Percentiles rank a stretch among this genome's conserved stretches.
Evolutionary conservation across 2,113 vertebrate genomes (phyloP).

Genomic region (Lontra canadensis): DNA sequence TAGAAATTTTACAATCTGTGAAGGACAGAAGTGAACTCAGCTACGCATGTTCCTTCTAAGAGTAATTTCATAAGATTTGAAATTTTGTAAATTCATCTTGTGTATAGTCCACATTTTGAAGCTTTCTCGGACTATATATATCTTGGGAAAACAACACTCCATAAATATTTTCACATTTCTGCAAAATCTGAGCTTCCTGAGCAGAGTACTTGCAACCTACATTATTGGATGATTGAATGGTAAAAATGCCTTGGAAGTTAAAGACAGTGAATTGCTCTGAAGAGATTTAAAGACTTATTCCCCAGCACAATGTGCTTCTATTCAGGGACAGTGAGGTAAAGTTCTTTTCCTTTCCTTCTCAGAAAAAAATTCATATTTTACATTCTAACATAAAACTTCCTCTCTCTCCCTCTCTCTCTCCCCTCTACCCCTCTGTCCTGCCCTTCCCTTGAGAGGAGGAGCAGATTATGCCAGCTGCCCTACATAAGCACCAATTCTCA

Average conservation of each 20-base stretch:
- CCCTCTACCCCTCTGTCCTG: neutral
- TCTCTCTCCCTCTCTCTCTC: rapidly evolving
- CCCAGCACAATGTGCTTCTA: neutral
- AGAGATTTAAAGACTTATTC: neutral
- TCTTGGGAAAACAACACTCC: neutral
- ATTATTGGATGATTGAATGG: neutral
- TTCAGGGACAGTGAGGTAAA: neutral
- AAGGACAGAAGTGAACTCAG: neutral
- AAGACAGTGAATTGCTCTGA: neutral
- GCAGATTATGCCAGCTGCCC: neutral
- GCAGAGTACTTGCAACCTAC: neutral
- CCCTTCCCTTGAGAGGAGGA: neutral
- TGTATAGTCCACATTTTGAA: neutral
- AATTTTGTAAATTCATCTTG: neutral
- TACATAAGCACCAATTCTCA: neutral
- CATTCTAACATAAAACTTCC: neutral
- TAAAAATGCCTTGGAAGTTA: neutral
- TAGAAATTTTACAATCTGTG: neutral
- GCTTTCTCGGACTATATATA: neutral
- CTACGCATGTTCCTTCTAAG: neutral
- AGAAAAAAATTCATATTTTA: neutral
- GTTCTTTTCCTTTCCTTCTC: neutral
- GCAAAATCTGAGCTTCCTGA: neutral
- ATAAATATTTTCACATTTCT: neutral
- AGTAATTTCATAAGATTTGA: neutral